These are phyloP conservation scores for Encarsia formosa DNA, from an alignment of 2,888 invertebrate genomes.

Conservation along the genomic window DNA sequence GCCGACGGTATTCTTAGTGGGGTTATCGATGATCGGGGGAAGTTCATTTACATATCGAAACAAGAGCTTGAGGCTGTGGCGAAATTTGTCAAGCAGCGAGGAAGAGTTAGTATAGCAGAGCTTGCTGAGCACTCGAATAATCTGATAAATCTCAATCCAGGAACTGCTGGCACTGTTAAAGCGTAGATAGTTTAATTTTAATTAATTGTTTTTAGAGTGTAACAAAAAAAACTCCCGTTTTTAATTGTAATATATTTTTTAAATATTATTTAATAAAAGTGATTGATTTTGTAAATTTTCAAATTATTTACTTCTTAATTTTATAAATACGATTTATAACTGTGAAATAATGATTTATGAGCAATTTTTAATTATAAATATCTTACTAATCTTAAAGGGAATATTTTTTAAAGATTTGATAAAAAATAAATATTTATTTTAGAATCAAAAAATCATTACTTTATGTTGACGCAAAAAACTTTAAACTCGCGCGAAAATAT, in stretches of 20 bases:
- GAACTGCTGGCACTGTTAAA: no score
- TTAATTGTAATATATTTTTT: constrained; percentile 6
- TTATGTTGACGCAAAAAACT: no score
- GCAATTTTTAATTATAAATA: no score
- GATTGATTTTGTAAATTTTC: constrained; percentile 7
- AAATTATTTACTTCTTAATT: no score
- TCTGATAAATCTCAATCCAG: constrained; percentile 76
- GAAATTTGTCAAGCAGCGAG: constrained; percentile 91
- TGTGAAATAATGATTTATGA: no score
- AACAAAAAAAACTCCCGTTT: no score
- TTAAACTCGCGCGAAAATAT: no score
- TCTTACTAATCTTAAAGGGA: no score
- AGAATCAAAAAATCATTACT: no score
- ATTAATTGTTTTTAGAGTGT: not conserved
- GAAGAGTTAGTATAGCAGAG: constrained; percentile 89
- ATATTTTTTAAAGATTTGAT: no score
- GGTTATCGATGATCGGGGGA: constrained; percentile 97
- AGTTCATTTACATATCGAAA: constrained; percentile 94
- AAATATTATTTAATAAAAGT: constrained; percentile 7
- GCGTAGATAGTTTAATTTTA: constrained; percentile 4
- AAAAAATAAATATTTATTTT: no score
- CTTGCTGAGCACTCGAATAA: constrained; percentile 91
- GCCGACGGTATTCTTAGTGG: constrained; percentile 82
- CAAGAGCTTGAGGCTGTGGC: constrained; percentile 89
- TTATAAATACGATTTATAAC: no score